A percentile compares a stretch with the other conserved stretches of the same genome.
phyloP scores from a whole-genome alignment of 2,888 invertebrate species.

The Hirtodrosophila alboralis region DNA sequence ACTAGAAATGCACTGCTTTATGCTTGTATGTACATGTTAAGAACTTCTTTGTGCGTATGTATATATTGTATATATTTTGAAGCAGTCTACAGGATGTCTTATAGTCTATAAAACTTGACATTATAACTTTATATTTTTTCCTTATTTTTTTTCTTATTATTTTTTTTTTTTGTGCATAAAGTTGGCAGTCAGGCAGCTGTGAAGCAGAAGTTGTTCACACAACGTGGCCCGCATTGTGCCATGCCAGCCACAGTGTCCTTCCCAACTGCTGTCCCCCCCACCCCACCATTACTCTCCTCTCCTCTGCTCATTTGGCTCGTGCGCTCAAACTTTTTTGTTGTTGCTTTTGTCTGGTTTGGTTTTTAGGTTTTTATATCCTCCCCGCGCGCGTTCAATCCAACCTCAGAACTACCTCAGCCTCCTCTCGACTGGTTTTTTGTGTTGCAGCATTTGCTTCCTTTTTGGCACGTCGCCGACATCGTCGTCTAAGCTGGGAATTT shows the following conservation, averaged over 20 bases:
- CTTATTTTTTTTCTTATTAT: constrained; percentile 11
- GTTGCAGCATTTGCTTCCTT: constrained; percentile 48
- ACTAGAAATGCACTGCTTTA: too few species aligned
- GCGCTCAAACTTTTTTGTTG: constrained; percentile 44
- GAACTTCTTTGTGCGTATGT: too few species aligned
- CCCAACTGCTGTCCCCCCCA: background rate
- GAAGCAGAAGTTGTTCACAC: constrained; percentile 50
- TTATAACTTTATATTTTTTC: too few species aligned
- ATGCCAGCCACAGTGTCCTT: constrained; percentile 3
- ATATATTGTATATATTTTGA: too few species aligned
- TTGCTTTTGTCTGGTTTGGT: constrained; percentile 65
- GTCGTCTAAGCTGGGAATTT: constrained; percentile 74
- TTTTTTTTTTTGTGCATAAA: constrained; percentile 44
- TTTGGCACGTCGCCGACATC: constrained; percentile 52
- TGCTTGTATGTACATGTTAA: too few species aligned
- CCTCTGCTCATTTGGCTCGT: constrained; percentile 64
- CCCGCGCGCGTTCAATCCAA: constrained; percentile 30
- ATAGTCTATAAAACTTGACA: too few species aligned
- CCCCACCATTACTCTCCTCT: constrained; percentile 27
- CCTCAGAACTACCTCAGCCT: background rate
- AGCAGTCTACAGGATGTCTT: too few species aligned
- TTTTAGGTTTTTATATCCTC: constrained; percentile 53
- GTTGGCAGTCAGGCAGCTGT: constrained; percentile 42
- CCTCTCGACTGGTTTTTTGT: constrained; percentile 44
- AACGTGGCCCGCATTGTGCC: constrained; percentile 76